Evolutionary conservation across 2,888 invertebrate species (phyloP).

Genomic region (Watsonalla cultraria): DNA sequence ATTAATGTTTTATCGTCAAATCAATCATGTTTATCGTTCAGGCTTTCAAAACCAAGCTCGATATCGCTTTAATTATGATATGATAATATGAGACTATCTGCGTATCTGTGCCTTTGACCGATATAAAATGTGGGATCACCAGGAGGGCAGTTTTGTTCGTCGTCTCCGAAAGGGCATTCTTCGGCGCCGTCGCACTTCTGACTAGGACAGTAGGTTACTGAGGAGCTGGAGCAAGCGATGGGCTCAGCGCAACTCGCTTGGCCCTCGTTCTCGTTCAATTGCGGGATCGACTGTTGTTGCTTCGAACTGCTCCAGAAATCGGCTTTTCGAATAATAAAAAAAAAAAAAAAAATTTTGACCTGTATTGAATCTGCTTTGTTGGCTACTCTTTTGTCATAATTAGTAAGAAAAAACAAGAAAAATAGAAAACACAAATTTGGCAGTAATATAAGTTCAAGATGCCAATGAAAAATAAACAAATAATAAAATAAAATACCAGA

Average conservation of each 20-base stretch:
- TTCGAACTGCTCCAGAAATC: not conserved
- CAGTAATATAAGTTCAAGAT: no score
- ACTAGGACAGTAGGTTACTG: slow-evolving; percentile 18
- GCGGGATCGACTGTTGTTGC: not conserved
- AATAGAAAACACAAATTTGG: no score
- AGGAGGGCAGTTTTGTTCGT: slow-evolving; percentile 21
- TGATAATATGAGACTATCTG: not conserved
- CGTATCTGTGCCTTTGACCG: not conserved
- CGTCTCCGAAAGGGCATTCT: slow-evolving; percentile 32
- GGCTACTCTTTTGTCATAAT: no score
- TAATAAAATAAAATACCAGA: slow-evolving; percentile 5
- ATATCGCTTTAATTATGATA: no score
- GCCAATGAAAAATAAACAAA: not conserved
- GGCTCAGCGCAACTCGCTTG: slow-evolving; percentile 7
- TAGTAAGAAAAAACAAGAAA: no score
- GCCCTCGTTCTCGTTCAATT: not conserved
- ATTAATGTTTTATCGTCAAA: no score
- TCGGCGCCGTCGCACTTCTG: slow-evolving; percentile 22
- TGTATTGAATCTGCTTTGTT: no score
- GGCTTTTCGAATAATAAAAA: not conserved
- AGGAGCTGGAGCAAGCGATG: slow-evolving; percentile 19
- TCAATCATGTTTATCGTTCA: no score
- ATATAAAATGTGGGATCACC: not conserved
- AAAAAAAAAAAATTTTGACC: not conserved
- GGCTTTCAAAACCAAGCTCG: no score